Conservation (phyloP, 1,140 invertebrate species). For the Stenopsyche tienmushanensis region DNA sequence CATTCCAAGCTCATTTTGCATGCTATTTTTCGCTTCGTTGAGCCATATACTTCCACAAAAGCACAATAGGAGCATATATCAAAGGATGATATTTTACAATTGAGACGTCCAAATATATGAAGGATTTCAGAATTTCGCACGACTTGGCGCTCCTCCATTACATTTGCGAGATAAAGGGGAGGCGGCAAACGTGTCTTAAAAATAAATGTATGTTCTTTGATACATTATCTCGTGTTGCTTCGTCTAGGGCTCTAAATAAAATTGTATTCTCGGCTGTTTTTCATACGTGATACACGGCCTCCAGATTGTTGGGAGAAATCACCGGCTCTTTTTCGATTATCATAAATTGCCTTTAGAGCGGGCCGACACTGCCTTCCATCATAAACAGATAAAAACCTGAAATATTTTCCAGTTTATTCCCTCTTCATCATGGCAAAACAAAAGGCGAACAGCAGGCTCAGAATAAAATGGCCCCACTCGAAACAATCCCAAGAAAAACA, state of each 20-base stretch:
- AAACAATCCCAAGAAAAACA: background rate
- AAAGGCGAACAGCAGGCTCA: background rate
- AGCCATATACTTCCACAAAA: too few species aligned
- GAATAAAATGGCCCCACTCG: background rate
- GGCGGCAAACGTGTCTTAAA: background rate
- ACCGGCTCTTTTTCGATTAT: conserved; percentile 33
- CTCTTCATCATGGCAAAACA: background rate
- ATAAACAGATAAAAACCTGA: conserved; percentile 32
- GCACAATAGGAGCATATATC: too few species aligned
- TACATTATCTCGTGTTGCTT: background rate
- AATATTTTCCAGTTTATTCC: conserved; percentile 21
- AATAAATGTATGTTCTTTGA: background rate
- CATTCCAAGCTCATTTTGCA: too few species aligned
- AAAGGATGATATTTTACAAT: too few species aligned
- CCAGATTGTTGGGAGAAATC: conserved; percentile 17
- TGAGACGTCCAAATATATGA: too few species aligned
- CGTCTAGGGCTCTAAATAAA: background rate
- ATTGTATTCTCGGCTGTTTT: background rate
- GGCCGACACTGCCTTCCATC: conserved; percentile 28
- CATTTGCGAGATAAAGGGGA: background rate
- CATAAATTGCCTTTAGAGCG: conserved; percentile 28
- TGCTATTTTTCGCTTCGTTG: too few species aligned
- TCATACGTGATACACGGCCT: conserved; percentile 10
- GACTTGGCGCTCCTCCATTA: too few species aligned
- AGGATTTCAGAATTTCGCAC: too few species aligned